Evolutionary conservation across 2,113 vertebrate genomes (phyloP).

Genomic region (Hyperopisus bebe): DNA sequence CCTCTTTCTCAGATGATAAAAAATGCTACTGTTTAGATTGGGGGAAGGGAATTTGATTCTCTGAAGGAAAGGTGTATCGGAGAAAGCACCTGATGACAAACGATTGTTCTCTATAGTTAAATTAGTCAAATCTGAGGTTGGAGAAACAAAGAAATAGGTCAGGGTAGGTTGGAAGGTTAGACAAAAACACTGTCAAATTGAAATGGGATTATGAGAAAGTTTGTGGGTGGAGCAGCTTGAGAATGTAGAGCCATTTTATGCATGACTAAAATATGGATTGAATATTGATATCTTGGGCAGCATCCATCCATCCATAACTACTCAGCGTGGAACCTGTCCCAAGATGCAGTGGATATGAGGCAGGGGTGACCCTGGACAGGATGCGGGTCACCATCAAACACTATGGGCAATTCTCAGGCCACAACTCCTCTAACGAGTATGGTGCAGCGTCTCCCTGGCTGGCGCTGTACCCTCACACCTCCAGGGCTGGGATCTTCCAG

Average conservation of each 20-base stretch:
- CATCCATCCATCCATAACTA: background rate
- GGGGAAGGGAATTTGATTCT: background rate
- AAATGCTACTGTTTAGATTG: constrained; percentile 8
- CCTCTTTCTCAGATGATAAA: constrained; percentile 52
- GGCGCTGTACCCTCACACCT: background rate
- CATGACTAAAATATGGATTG: background rate
- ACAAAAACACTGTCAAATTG: background rate
- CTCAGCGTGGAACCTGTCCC: background rate
- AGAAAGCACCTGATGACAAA: background rate
- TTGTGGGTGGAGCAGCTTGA: background rate
- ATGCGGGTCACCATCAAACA: background rate
- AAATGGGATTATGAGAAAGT: background rate
- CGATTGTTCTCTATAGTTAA: background rate
- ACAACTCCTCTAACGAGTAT: background rate
- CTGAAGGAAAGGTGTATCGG: background rate
- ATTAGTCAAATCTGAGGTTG: background rate
- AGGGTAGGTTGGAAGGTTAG: background rate
- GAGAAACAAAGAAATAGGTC: background rate
- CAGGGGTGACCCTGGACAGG: background rate
- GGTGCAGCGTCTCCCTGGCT: background rate
- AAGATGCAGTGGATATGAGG: background rate
- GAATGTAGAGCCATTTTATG: background rate
- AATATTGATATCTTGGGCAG: background rate
- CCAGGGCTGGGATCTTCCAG: background rate
- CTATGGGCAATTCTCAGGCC: background rate